Evolutionary conservation across 2,113 vertebrate species (phyloP), one percentile per base, ranked within the genome.

Genomic region (Mugil cephalus): DNA sequence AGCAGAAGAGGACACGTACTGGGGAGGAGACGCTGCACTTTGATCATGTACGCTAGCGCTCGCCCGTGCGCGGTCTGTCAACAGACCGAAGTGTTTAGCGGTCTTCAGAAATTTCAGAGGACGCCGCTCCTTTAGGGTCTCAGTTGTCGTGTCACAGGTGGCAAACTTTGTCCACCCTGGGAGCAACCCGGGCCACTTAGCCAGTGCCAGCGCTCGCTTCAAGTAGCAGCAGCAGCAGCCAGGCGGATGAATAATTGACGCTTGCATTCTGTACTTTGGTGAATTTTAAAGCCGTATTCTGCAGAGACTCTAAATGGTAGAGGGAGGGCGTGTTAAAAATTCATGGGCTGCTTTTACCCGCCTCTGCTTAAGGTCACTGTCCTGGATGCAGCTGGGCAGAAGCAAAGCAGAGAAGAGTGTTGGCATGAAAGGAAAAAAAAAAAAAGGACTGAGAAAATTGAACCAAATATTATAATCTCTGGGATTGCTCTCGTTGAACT

Each of bases 231-330:
- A 61, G 78, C 87, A 69, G 17, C 83, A 75, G 88, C 74, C 69
- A 63, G 66, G 70, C 68, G 40, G 89, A 94, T 94, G 85, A 94
- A 94, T 94, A 92, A 93, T 93, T 93, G 82, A 94, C 69, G 52
- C 64, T 63, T 64, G 82, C 89, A 79, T 92, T 92, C 91, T 94
- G 89, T 92, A 91, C 91, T 93, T 91, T 87, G 74, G 89, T 90
- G 93, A 91, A 93, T 93, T 92, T 93, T 90, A 92, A 92, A 92
- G 85, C 83, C 83, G 81, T 84, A 85, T 87, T 91, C 90, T 90
- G 90, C 84, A 79, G 91, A 88, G 92, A 85, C 85, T 90, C 88
- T 94, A 93, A 94, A 93, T 94, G 87, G 88, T 77, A 53, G 72
- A 76, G 87, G 84, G 83, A 66, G 82, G 69, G 38, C 40, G 14